Conservation (phyloP, 2,113 vertebrate genomes). For the Grantiella picta region DNA sequence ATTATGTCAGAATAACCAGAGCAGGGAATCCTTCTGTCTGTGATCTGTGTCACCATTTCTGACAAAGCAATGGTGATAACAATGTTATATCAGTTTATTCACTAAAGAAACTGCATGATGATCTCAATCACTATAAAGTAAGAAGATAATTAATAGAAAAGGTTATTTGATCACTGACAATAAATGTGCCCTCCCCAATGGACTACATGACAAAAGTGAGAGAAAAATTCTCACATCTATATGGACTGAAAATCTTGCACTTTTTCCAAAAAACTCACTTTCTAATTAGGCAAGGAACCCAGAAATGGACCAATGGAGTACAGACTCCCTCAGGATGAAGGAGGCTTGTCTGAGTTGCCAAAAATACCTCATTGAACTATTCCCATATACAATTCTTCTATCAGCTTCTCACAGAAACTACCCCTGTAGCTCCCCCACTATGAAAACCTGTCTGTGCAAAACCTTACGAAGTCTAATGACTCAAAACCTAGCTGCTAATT, state of each 20-base stretch:
- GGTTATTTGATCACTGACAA: neutral
- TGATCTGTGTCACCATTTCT: neutral
- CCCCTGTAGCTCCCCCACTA: neutral
- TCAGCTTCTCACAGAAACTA: neutral
- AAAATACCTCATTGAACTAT: neutral
- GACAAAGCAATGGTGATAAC: neutral
- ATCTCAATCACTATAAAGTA: neutral
- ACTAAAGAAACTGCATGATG: neutral
- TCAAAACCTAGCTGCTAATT: neutral
- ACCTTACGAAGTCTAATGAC: neutral
- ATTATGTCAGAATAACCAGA: neutral
- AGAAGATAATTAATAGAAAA: neutral
- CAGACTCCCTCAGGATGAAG: neutral
- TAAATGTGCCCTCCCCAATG: neutral
- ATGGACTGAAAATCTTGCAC: accelerated
- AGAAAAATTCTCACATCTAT: neutral
- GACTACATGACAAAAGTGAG: neutral
- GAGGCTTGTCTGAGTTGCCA: neutral
- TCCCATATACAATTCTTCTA: neutral
- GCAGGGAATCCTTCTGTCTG: neutral
- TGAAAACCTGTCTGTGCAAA: neutral
- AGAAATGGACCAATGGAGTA: neutral
- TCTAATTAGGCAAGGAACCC: accelerated
- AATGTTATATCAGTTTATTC: neutral
- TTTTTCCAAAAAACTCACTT: neutral